phyloP scores from a whole-genome alignment of 2,888 invertebrate species.

The Rhagonycha fulva region DNA sequence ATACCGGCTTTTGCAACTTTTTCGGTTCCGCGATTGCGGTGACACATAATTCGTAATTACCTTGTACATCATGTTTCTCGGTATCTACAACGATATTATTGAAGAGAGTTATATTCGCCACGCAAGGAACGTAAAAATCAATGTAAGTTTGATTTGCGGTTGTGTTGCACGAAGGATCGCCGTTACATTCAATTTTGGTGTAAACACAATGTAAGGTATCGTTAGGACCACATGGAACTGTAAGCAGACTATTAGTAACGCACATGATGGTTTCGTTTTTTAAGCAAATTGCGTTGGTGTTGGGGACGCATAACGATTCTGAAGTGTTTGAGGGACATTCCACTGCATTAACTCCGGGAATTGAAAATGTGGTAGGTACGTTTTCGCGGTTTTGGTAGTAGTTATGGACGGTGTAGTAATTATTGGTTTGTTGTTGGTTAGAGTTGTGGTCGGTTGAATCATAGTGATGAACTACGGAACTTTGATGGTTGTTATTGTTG shows the following conservation, averaged over 20 bases:
- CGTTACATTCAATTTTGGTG: slow-evolving; percentile 17
- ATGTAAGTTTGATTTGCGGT: slow-evolving; percentile 39
- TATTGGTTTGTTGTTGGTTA: background rate
- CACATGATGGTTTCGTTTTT: slow-evolving; percentile 17
- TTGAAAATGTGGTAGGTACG: background rate
- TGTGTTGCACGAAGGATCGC: slow-evolving; percentile 24
- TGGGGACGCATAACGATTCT: slow-evolving; percentile 2
- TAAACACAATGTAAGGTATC: slow-evolving; percentile 9
- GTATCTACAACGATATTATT: slow-evolving; percentile 4
- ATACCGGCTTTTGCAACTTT: background rate
- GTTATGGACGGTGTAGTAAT: slow-evolving; percentile 7
- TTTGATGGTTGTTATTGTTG: background rate
- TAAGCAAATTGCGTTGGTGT: slow-evolving; percentile 12
- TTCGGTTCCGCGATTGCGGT: slow-evolving; percentile 25
- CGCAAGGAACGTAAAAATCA: slow-evolving; percentile 43
- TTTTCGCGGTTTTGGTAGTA: slow-evolving; percentile 1
- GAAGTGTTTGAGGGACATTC: slow-evolving; percentile 2
- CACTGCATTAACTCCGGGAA: background rate
- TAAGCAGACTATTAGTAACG: background rate
- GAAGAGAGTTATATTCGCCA: slow-evolving; percentile 40
- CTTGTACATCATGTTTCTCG: background rate
- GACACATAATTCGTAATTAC: slow-evolving; percentile 13
- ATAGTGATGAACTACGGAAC: background rate
- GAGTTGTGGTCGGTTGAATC: background rate
- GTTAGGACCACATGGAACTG: background rate